Percentiles rank a stretch among this genome's conserved stretches.
Conservation (phyloP, 2,113 vertebrate genomes). For the Neomonachus schauinslandi region DNA sequence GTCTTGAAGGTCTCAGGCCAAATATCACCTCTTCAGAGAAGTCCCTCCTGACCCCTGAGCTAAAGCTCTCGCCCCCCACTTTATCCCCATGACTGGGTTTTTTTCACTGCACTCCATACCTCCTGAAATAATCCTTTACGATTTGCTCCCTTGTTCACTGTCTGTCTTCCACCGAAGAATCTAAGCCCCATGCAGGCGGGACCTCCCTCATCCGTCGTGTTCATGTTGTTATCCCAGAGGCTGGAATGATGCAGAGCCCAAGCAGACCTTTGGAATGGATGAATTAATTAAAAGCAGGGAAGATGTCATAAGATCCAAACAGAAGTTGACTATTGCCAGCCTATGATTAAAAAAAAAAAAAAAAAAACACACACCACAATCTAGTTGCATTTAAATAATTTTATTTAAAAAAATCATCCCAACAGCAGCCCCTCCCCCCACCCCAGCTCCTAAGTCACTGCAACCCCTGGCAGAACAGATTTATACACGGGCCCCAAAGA, state of each 20-base stretch:
- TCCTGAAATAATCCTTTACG: neutral
- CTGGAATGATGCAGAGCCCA: neutral
- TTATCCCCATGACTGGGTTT: no score
- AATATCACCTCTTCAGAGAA: neutral
- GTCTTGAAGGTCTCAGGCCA: neutral
- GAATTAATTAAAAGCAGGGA: neutral
- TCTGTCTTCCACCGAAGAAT: neutral
- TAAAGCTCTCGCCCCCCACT: neutral
- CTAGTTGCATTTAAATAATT: conserved; percentile 72
- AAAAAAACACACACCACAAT: neutral
- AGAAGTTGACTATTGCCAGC: neutral
- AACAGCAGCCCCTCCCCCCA: neutral
- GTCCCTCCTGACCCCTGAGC: neutral
- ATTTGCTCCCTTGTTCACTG: neutral
- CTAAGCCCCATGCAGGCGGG: neutral
- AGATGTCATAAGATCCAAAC: neutral
- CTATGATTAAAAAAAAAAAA: neutral
- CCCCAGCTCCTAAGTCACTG: conserved; percentile 71
- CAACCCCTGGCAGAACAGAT: conserved; percentile 86
- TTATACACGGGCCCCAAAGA: conserved; percentile 85
- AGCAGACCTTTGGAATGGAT: neutral
- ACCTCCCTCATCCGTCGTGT: neutral
- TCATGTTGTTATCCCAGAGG: neutral
- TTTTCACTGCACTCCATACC: neutral
- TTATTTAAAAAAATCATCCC: conserved; percentile 83